Conservation (phyloP, 64 coral and sea anemone species). For the Pocillopora damicornis region DNA sequence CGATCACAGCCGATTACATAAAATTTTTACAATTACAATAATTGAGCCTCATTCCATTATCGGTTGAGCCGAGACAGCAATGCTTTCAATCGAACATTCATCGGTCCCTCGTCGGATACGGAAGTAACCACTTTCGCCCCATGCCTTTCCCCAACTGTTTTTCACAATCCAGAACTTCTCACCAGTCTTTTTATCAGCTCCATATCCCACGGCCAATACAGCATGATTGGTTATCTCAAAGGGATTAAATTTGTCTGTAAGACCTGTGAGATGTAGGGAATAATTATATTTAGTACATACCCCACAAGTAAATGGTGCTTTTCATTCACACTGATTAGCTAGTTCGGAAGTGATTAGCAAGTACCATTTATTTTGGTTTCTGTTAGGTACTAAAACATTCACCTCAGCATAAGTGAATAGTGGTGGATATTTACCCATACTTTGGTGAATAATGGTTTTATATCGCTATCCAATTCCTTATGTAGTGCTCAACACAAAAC, state of each 20-base stretch:
- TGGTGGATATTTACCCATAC: no score
- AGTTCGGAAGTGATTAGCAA: no score
- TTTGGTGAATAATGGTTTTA: no score
- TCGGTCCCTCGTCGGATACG: conserved; percentile 70
- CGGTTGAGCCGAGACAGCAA: conserved; percentile 45
- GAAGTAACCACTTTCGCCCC: conserved; percentile 77
- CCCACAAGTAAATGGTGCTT: no score
- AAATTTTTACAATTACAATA: background rate
- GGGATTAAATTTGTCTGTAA: conserved; percentile 82
- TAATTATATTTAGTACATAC: no score
- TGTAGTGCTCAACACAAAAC: no score
- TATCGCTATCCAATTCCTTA: no score
- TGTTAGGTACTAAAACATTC: no score
- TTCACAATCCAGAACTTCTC: conserved; percentile 84
- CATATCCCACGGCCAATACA: conserved; percentile 70
- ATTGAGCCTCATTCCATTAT: background rate
- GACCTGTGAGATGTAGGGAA: conserved; percentile 12
- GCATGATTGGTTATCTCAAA: conserved; percentile 82
- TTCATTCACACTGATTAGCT: no score
- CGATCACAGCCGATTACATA: background rate
- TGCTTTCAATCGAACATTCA: conserved; percentile 72
- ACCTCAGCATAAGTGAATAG: no score
- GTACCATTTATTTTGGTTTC: no score
- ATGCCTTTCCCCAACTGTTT: conserved; percentile 65
- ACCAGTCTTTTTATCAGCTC: conserved; percentile 54